Conservation (phyloP, 1,140 invertebrate species). For the Holcopasites calliopsidis region DNA sequence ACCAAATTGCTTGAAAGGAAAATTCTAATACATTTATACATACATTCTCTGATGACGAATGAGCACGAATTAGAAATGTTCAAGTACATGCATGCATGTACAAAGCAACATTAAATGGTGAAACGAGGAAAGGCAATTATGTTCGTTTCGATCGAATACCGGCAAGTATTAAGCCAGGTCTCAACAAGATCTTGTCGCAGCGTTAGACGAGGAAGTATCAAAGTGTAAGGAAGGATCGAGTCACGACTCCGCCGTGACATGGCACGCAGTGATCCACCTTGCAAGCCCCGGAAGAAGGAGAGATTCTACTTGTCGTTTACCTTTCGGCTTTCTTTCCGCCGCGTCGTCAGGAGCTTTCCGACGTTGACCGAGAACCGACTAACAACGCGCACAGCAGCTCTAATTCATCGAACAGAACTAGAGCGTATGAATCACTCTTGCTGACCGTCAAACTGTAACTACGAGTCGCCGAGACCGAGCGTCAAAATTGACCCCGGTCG, state of each 20-base stretch:
- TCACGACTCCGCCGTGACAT: constrained; percentile 58
- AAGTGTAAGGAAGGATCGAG: constrained; percentile 49
- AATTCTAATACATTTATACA: too few relatives aligned
- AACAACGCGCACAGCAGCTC: constrained; percentile 44
- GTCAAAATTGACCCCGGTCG: not conserved
- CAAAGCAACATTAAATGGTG: constrained; percentile 19
- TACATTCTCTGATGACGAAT: not conserved
- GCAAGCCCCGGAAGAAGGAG: constrained; percentile 15
- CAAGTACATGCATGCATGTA: not conserved
- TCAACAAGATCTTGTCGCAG: constrained; percentile 2
- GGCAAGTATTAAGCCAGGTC: constrained; percentile 24
- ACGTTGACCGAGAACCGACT: constrained; percentile 25
- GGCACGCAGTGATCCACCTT: constrained; percentile 53
- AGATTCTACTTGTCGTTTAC: constrained; percentile 3
- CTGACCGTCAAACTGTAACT: constrained; percentile 22
- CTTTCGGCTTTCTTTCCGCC: constrained; percentile 21
- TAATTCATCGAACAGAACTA: constrained; percentile 53
- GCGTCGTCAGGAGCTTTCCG: constrained; percentile 13
- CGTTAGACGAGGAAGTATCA: constrained; percentile 54
- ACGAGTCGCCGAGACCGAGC: not conserved
- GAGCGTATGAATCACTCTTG: constrained; percentile 24
- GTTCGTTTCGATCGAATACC: constrained; percentile 33
- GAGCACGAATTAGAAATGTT: not conserved
- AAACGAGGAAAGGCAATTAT: constrained; percentile 53
- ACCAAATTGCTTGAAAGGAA: too few relatives aligned